Evolutionary conservation across 2,797 vertebrate species (phyloP).

Genomic region (Limnodromus scolopaceus): DNA sequence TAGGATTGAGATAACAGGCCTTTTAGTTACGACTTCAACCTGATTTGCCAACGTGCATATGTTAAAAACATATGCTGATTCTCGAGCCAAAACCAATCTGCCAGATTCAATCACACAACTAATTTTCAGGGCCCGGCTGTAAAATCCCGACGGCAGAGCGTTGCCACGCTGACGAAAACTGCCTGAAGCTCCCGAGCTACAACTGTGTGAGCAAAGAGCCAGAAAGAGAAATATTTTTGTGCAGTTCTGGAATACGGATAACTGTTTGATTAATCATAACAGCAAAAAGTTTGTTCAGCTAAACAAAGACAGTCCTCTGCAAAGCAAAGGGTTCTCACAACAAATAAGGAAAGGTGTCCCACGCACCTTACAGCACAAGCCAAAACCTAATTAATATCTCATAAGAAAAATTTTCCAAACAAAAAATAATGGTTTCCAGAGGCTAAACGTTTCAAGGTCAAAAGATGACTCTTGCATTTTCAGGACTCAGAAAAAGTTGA

Average conservation of each 20-base stretch:
- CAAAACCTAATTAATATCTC: conserved; percentile 1
- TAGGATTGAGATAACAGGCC: conserved; percentile 1
- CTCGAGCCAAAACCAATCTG: conserved; percentile 15
- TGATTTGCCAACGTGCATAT: conserved; percentile 21
- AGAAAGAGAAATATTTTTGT: background rate
- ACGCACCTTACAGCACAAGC: background rate
- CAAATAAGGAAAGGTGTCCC: background rate
- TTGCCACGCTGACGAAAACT: background rate
- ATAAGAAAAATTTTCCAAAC: background rate
- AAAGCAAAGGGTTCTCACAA: background rate
- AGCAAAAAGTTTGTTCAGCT: background rate
- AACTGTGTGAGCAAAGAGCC: background rate
- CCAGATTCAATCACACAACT: conserved; percentile 14
- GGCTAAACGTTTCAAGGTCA: background rate
- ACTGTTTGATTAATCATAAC: background rate
- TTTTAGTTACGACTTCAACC: background rate
- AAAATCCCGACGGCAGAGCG: background rate
- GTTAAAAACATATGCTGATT: conserved; percentile 24
- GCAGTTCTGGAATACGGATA: background rate
- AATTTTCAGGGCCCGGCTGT: background rate
- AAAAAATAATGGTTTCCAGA: background rate
- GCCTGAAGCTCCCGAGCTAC: background rate
- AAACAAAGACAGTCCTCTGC: background rate
- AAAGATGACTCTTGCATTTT: background rate
- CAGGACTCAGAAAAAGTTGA: background rate